Evolutionary conservation across 1,140 invertebrate genomes (phyloP).

Genomic region (Neodiprion pinetum): DNA sequence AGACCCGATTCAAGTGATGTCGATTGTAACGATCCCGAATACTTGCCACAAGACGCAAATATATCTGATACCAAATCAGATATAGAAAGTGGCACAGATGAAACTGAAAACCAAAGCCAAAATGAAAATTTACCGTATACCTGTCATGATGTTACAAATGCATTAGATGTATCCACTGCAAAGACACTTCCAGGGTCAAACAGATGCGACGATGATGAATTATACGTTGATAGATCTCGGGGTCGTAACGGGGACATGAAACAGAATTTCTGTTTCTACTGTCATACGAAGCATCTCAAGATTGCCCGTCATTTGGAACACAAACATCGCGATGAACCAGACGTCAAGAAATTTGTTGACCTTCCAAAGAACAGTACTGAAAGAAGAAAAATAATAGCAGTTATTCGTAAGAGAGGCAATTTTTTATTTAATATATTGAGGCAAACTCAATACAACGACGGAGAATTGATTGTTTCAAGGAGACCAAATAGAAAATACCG

Average conservation of each 20-base stretch:
- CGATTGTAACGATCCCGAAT: not conserved
- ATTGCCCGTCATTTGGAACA: conserved; percentile 26
- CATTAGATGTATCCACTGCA: not conserved
- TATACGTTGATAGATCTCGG: conserved; percentile 1
- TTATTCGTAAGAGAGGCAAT: conserved; percentile 22
- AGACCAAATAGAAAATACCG: conserved; percentile 16
- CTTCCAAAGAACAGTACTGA: conserved; percentile 18
- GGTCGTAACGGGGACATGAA: conserved; percentile 5
- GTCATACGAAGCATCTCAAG: conserved; percentile 23
- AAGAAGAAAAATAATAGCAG: conserved; percentile 21
- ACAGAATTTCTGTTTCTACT: conserved; percentile 25
- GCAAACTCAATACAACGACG: conserved; percentile 13
- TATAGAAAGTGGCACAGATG: not conserved
- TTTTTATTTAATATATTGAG: conserved; percentile 21
- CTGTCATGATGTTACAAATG: not conserved
- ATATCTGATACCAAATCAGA: not conserved
- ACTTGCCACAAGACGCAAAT: not conserved
- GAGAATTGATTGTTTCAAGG: conserved; percentile 23
- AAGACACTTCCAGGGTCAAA: not conserved
- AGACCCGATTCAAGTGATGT: not conserved
- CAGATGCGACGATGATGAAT: not conserved
- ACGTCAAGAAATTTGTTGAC: conserved; percentile 22
- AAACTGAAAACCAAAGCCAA: not conserved
- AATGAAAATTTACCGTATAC: not conserved
- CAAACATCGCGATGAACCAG: conserved; percentile 22